Evolutionary conservation across 2,888 invertebrate genomes (phyloP), one percentile per base, ranked within the genome.

Genomic region (Drosophila leonis): DNA sequence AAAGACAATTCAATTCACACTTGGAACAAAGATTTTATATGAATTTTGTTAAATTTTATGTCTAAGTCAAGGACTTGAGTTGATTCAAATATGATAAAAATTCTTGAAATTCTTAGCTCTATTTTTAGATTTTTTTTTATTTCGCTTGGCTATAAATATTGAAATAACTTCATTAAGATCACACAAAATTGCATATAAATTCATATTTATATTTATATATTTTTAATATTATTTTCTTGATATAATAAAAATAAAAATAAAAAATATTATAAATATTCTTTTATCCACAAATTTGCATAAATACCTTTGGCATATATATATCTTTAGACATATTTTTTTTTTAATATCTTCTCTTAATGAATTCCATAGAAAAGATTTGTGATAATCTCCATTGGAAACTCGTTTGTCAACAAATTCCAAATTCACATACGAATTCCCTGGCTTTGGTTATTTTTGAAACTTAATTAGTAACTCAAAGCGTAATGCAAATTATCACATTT

Each of bases 401-500:
- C 12, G 71, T 77, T 70, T 70, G 35, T 48, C 42, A 41, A 59
- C 69, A 31, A 49, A 31, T 49, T 60, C 39, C 12, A 66, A 33
- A n/a, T 33, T 64, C 48, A 48, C 31, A 8, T 33, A 31, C 12
- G 4, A 8, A 33, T 49, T 49, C 48, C 15, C 12, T 61, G 44
- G 64, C 37, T 72, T 41, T 8, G 39, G 29, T 35, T 75, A 79
- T 66, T 62, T 79, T 61, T 75, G 49, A 61, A 59, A 15, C 49
- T 65, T 52, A 78, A 77, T 78, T 77, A 78, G 68, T 48, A 46
- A n/a, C 46, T 46, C 24, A 48, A 4, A 41, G 41, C 51, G 48
- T 15, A 41, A 33, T 15, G 39, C 20, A 35, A 77, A 70, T 77
- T 79, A 77, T 57, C 75, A 66, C 75, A 48, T 78, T 42, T 61